A percentile compares a stretch with the other conserved stretches of the same genome.
Evolutionary conservation across 2,888 invertebrate species (phyloP).

Genomic region (Opisthograptis luteolata): DNA sequence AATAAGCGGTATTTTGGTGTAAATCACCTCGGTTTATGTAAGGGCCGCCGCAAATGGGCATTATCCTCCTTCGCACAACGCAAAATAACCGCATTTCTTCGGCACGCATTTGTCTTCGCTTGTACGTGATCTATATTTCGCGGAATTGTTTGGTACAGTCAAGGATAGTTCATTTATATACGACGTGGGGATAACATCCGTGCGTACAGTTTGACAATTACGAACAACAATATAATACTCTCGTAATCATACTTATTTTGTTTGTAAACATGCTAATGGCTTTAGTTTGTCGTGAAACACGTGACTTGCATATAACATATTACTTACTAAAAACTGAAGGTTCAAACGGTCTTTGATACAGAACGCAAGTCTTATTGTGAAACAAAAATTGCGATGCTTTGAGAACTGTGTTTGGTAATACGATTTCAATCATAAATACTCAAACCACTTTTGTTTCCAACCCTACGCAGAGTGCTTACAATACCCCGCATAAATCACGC

Average conservation of each 20-base stretch:
- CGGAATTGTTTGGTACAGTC: constrained; percentile 28
- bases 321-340: constrained; percentile 2
- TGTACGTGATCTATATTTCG: constrained; percentile 52
- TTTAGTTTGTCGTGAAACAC: constrained; percentile 19
- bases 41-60: constrained; percentile 56
- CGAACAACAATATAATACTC: constrained; percentile 19
- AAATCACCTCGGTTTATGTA: constrained; percentile 66
- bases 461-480: constrained; percentile 15
- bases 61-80: constrained; percentile 50
- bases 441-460: constrained; percentile 7
- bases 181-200: constrained; percentile 16
- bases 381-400: too few relatives aligned
- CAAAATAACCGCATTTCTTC: constrained; percentile 59
- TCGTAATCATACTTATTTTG: constrained; percentile 24
- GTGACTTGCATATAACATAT: constrained; percentile 12
- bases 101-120: constrained; percentile 57
- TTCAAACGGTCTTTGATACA: neutral
- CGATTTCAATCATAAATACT: neutral
- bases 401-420: neutral
- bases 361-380: neutral
- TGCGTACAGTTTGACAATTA: constrained; percentile 4
- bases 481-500: constrained; percentile 55
- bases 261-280: constrained; percentile 24
- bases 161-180: constrained; percentile 10
- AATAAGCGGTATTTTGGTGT: constrained; percentile 70